Percentiles rank a stretch among this genome's conserved stretches.
These are phyloP conservation scores for Leguminivora glycinivorella DNA, from an alignment of 1,140 invertebrate species.

Conservation along the genomic window DNA sequence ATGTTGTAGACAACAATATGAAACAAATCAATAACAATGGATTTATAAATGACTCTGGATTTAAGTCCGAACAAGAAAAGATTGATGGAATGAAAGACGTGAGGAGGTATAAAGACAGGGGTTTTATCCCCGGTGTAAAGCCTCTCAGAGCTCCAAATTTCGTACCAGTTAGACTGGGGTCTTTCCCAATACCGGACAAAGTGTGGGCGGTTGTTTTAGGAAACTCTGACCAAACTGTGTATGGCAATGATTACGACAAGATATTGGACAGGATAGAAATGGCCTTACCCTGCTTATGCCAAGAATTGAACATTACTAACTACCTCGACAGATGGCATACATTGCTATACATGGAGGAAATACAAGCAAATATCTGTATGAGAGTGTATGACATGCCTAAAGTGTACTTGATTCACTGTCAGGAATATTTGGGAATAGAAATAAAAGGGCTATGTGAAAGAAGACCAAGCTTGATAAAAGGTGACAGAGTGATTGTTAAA, in stretches of 20 bases:
- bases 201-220: conserved; percentile 77
- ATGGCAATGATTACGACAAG: conserved; percentile 52
- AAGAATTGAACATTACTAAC: conserved; percentile 77
- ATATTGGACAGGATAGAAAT: conserved; percentile 60
- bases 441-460: conserved; percentile 91
- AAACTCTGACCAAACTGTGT: conserved; percentile 58
- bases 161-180: conserved; percentile 71
- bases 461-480: conserved; percentile 90
- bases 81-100: conserved; percentile 51
- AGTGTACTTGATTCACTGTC: conserved; percentile 81
- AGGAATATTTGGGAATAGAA: conserved; percentile 86
- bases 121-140: conserved; percentile 80
- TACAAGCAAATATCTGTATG: conserved; percentile 82
- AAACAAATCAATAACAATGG: conserved; percentile 36
- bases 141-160: conserved; percentile 80
- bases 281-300: conserved; percentile 74
- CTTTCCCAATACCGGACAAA: conserved; percentile 81
- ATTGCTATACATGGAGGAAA: conserved; percentile 90
- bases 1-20: conserved; percentile 47
- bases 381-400: conserved; percentile 85
- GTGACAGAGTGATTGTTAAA: conserved; percentile 85
- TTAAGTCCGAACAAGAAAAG: conserved; percentile 39
- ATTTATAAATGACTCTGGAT: neutral
- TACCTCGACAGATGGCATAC: conserved; percentile 84
- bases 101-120: conserved; percentile 49